phyloP scores from a whole-genome alignment of 2,113 vertebrate genomes.

The human region GRCh38 chr1:34201001-34201500 shows the following conservation, averaged over 20 bases:
- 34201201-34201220: background rate
- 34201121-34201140: background rate
- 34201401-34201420: background rate
- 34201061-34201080: background rate
- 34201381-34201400: background rate
- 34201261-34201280: background rate
- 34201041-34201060: no score
- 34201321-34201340: background rate
- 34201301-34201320: background rate
- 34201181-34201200: background rate
- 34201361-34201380: background rate
- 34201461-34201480: background rate
- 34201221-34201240: background rate
- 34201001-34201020: slow-evolving; percentile 68
- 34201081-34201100: accelerated
- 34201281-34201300: background rate
- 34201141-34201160: background rate
- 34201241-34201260: background rate
- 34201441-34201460: background rate
- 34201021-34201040: slow-evolving; percentile 70
- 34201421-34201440: background rate
- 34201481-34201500: background rate
- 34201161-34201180: background rate
- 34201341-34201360: background rate
- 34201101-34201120: background rate